Conservation (phyloP, 2,113 vertebrate species). For the Python bivittatus region DNA sequence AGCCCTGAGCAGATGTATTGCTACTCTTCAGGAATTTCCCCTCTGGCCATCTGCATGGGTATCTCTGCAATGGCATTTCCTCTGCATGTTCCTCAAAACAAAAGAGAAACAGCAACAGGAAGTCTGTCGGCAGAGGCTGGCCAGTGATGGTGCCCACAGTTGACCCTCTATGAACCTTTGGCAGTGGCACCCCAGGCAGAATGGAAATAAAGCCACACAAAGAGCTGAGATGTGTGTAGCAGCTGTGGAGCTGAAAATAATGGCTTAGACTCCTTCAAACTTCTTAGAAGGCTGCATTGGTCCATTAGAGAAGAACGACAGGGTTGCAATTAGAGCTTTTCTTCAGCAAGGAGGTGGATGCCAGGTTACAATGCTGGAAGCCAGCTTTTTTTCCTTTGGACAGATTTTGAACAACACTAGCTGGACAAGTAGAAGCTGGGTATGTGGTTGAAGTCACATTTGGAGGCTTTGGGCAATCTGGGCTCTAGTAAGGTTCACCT, state of each 20-base stretch:
- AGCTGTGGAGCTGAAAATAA: conserved; percentile 11
- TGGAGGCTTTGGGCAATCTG: neutral
- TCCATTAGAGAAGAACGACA: neutral
- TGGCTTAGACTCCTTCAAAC: neutral
- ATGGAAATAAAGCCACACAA: conserved; percentile 21
- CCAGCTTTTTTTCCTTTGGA: neutral
- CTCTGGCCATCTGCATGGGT: neutral
- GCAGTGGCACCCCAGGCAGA: neutral
- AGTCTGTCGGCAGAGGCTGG: neutral
- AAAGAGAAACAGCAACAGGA: conserved; percentile 18
- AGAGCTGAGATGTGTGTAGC: neutral
- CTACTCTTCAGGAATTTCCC: neutral
- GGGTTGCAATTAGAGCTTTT: neutral
- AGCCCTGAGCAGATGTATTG: neutral
- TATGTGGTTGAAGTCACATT: neutral
- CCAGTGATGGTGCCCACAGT: neutral
- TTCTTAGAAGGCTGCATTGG: neutral
- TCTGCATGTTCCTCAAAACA: conserved; percentile 10
- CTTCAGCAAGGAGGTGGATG: too few relatives aligned
- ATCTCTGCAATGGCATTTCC: conserved; percentile 17
- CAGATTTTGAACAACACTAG: neutral
- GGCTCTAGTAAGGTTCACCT: neutral
- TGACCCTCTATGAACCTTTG: neutral
- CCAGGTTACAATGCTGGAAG: too few relatives aligned
- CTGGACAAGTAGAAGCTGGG: too few relatives aligned